These are phyloP conservation scores for Bryconaethiops microstoma DNA, from an alignment of 2,797 vertebrate genomes.

Conservation along the genomic window DNA sequence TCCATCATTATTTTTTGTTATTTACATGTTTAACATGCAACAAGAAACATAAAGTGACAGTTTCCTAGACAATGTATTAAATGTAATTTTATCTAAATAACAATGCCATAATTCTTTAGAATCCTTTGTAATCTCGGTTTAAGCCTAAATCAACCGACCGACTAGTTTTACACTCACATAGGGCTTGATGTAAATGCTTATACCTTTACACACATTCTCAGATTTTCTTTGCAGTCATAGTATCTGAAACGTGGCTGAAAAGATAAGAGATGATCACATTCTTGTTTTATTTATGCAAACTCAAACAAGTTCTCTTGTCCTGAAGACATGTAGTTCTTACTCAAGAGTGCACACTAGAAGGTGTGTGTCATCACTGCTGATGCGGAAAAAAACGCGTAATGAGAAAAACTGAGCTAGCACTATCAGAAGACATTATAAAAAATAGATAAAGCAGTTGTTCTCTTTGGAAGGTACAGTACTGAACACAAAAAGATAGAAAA, in stretches of 20 bases:
- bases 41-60: not conserved
- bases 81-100: no score
- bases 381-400: not conserved
- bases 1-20: no score
- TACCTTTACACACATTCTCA: not conserved
- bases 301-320: not conserved
- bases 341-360: not conserved
- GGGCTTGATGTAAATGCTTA: no score
- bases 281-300: not conserved
- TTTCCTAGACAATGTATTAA: no score
- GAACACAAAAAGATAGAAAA: not conserved
- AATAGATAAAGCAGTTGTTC: not conserved
- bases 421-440: not conserved
- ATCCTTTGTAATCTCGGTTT: not conserved
- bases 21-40: not conserved
- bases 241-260: not conserved
- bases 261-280: not conserved
- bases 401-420: not conserved
- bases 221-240: not conserved
- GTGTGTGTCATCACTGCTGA: constrained; percentile 7
- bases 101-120: not conserved
- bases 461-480: not conserved
- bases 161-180: no score
- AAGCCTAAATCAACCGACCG: not conserved
- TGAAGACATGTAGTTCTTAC: not conserved